Conservation (phyloP, 1,140 invertebrate genomes). For the Drosophila dunni region DNA sequence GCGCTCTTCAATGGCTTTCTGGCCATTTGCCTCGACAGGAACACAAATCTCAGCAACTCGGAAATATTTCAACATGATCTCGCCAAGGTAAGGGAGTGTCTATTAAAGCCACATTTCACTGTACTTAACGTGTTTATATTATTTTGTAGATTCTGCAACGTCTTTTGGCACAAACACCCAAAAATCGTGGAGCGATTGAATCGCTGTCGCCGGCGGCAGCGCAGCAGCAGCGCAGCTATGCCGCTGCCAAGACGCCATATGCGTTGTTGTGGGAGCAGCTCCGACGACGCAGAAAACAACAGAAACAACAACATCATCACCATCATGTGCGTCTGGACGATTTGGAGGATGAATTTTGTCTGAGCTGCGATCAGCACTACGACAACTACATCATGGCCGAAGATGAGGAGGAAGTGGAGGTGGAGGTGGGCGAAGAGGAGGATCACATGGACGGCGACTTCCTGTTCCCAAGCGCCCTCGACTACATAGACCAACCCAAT, state of each 20-base stretch:
- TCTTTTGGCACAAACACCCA: conserved; percentile 78
- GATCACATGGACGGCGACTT: conserved; percentile 67
- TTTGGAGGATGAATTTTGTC: conserved; percentile 68
- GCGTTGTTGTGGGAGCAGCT: conserved; percentile 64
- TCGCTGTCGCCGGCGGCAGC: conserved; percentile 34
- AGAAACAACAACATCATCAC: conserved; percentile 58
- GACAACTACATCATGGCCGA: conserved; percentile 71
- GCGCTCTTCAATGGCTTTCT: conserved; percentile 88
- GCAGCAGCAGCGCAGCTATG: conserved; percentile 59
- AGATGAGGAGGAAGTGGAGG: conserved; percentile 67
- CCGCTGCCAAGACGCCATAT: conserved; percentile 54
- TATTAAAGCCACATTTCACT: background rate
- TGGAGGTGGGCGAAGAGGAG: conserved; percentile 44
- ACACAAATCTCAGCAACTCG: conserved; percentile 80
- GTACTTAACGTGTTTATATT: background rate
- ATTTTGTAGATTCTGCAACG: conserved; percentile 76
- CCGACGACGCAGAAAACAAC: conserved; percentile 57
- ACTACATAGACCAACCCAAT: conserved; percentile 62
- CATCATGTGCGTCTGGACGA: conserved; percentile 65
- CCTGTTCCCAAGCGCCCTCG: conserved; percentile 67
- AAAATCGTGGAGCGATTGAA: conserved; percentile 50
- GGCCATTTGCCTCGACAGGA: conserved; percentile 77
- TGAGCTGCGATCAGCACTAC: conserved; percentile 50
- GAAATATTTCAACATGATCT: conserved; percentile 84
- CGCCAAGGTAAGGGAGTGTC: conserved; percentile 69